A percentile compares a stretch with the other conserved stretches of the same genome.
Conservation (phyloP, 64 coral and sea anemone genomes). For the Pachyseris speciosa region DNA sequence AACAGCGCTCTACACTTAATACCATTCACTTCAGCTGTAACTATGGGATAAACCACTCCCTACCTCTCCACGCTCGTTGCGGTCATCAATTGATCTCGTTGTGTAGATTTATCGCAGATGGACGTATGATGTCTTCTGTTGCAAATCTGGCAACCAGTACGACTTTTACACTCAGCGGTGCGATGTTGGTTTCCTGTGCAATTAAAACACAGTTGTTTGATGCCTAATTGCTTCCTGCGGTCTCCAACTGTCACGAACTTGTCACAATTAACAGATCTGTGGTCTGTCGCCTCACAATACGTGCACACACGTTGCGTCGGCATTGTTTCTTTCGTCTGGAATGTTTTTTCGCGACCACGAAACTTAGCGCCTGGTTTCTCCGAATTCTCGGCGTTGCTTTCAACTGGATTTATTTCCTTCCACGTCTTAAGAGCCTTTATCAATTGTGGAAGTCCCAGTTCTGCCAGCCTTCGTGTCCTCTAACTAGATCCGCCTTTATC, state of each 20-base stretch:
- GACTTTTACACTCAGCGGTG: conserved; percentile 40
- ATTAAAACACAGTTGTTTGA: no score
- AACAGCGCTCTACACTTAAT: conserved; percentile 41
- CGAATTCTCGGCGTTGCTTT: no score
- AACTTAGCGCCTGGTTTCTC: no score
- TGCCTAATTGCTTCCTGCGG: not conserved
- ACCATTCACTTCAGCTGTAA: conserved; percentile 28
- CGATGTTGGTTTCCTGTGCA: conserved; percentile 48
- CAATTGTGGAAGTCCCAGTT: conserved; percentile 25
- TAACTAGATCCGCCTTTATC: conserved; percentile 5
- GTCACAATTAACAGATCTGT: conserved; percentile 12
- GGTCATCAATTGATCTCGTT: not conserved
- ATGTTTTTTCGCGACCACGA: not conserved
- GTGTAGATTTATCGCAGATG: conserved; percentile 30
- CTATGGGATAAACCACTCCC: conserved; percentile 36
- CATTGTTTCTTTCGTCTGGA: not conserved
- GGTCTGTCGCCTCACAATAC: not conserved
- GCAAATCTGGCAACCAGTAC: conserved; percentile 51
- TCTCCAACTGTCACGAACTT: conserved; percentile 4
- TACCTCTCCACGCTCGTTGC: conserved; percentile 8
- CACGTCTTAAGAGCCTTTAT: conserved; percentile 46
- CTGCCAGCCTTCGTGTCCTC: conserved; percentile 32
- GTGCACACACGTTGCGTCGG: not conserved
- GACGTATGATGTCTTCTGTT: conserved; percentile 23
- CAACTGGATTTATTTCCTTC: conserved; percentile 44